Base-by-base conservation (phyloP, 2,888 invertebrate genomes). In the Heliconius hortense region DNA sequence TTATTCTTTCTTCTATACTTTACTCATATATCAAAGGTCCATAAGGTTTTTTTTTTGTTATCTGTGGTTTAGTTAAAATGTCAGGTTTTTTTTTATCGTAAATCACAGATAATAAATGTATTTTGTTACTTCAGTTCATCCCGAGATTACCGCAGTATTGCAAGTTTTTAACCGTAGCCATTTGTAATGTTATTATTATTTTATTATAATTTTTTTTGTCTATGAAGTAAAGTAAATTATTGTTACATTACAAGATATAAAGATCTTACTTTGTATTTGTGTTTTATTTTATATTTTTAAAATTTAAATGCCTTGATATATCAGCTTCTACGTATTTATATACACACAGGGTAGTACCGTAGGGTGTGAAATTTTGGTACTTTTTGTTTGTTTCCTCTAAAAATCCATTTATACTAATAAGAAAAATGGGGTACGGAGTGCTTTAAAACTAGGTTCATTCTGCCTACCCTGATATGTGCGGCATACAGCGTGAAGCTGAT, bases 191-290 rank as follows among this genome's bases (percentile, higher is more conserved):
- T 89, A 64, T 74, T 84, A 82, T 81, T 81, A 79, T 80, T 79
- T 80, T 82, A 81, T 79, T 80, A 81, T 70, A 59, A 4, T 77
- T 82, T 85, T 88, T 88, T 89, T 88, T 89, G 88, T 91, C 89
- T 86, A 88, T 90, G 87, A 87, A 87, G 83, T 87, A 83, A 89
- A 90, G 86, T 92, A 92, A 93, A 91, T 93, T 92, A 93, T 93
- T 93, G 93, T 93, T 93, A 91, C 85, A 86, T 91, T 89, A 88
- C 88, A 85, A 90, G 83, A 90, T 92, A 93, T 93, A 93, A 92
- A 92, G 86, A 92, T 87, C 89, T 88, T 92, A 91, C 86, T 92
- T 90, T 92, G 90, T 90, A 90, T 75, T 81, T 82, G 87, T 84
- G 85, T 86, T 91, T 79, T 62, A 66, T 66, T 66, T 66, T 24